These are phyloP conservation scores for Alcedo quadribrachys DNA, from an alignment of 2,797 vertebrate genomes.

Conservation along the genomic window DNA sequence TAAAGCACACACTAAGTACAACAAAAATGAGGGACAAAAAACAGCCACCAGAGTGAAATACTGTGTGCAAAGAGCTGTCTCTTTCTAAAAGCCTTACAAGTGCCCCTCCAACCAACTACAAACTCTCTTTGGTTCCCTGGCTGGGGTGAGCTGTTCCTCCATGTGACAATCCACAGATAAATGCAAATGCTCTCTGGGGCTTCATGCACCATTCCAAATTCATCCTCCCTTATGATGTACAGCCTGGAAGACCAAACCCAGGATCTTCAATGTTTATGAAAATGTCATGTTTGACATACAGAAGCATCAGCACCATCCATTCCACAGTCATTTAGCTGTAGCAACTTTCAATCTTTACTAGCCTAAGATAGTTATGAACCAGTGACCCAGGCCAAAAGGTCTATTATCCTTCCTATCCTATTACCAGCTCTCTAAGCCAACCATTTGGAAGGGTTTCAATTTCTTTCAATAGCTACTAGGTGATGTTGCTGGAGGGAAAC, in stretches of 20 bases:
- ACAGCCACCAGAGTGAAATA: not conserved
- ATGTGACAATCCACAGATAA: not conserved
- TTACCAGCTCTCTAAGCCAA: slow-evolving; percentile 19
- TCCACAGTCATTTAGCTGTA: not conserved
- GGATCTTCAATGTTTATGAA: not conserved
- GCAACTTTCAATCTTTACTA: slow-evolving; percentile 19
- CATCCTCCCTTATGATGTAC: not conserved
- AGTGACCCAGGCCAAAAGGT: not conserved
- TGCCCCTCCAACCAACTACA: not conserved
- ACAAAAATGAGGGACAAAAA: not conserved
- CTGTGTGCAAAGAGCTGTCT: not conserved
- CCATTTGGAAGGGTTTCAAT: not conserved
- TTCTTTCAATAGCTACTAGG: not conserved
- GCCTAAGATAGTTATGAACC: not conserved
- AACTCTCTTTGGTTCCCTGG: not conserved
- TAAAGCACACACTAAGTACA: not conserved
- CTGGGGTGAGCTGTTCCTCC: not conserved
- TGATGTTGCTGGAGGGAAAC: not conserved
- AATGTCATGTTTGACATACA: rapidly evolving
- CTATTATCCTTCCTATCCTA: slow-evolving; percentile 13
- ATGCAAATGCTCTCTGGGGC: not conserved
- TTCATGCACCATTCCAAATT: not conserved
- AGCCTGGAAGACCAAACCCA: not conserved
- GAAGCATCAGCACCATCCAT: not conserved
- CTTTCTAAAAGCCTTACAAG: not conserved